phyloP scores from a whole-genome alignment of 2,888 invertebrate species.

The Thecocarcelia acutangulata region DNA sequence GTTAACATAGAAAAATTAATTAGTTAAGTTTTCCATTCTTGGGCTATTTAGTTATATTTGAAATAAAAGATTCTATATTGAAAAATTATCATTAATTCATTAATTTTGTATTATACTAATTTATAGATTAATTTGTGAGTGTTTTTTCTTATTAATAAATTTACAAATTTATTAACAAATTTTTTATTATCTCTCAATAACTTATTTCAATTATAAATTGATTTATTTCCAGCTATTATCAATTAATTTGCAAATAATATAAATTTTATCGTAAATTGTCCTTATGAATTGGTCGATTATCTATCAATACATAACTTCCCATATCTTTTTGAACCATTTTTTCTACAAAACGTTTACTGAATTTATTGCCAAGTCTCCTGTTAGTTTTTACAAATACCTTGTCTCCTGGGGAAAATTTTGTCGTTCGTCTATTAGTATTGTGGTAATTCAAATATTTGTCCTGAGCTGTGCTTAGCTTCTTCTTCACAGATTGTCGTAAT shows the following conservation, averaged over 20 bases:
- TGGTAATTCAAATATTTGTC: conserved; percentile 6
- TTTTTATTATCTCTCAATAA: neutral
- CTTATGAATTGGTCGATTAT: conserved; percentile 32
- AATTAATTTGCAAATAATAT: too few species aligned
- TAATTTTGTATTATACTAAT: too few species aligned
- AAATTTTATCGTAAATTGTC: conserved; percentile 11
- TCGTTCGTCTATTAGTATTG: neutral
- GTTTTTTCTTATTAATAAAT: too few species aligned
- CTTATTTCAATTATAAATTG: too few species aligned
- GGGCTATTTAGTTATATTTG: too few species aligned
- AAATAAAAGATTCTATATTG: too few species aligned
- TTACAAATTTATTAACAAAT: too few species aligned
- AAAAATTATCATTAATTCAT: too few species aligned
- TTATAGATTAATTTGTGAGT: too few species aligned
- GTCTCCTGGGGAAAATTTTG: neutral
- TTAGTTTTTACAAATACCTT: conserved; percentile 17
- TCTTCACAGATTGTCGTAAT: neutral
- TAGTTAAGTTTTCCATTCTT: too few species aligned
- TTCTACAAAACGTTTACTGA: conserved; percentile 20
- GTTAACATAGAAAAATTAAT: neutral
- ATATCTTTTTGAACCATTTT: conserved; percentile 17
- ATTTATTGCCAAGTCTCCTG: conserved; percentile 24
- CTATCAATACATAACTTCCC: conserved; percentile 13
- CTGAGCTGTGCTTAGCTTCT: conserved; percentile 18
- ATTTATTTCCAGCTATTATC: too few species aligned